A percentile compares a stretch with the other conserved stretches of the same genome.
Conservation (phyloP, 2,888 invertebrate genomes). For the Melanostoma scalare region DNA sequence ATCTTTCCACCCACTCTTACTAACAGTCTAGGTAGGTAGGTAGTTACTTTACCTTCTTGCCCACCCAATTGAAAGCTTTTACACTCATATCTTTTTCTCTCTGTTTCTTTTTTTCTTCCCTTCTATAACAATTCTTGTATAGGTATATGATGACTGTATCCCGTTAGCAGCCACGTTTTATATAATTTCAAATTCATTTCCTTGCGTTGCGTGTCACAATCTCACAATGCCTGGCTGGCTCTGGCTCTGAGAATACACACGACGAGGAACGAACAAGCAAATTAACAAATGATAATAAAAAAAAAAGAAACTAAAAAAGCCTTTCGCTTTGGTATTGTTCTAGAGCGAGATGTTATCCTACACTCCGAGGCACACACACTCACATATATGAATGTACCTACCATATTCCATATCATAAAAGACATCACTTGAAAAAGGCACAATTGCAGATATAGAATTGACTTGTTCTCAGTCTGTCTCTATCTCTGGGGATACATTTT, state of each 20-base stretch:
- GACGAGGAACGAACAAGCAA: conserved; percentile 6
- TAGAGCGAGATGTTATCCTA: conserved; percentile 49
- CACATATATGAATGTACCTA: conserved; percentile 3
- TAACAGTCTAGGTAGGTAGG: not conserved
- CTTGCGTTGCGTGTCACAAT: conserved; percentile 21
- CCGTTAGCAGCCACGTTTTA: conserved; percentile 68
- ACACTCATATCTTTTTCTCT: not conserved
- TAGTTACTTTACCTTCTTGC: not conserved
- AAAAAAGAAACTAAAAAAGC: conserved; percentile 33
- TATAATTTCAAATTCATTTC: conserved; percentile 51
- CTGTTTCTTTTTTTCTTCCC: conserved; percentile 18
- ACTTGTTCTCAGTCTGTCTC: conserved; percentile 29
- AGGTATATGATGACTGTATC: conserved; percentile 32
- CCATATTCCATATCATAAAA: too few species aligned
- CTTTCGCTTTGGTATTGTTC: conserved; percentile 64
- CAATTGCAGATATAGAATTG: not conserved
- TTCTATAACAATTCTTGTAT: conserved; percentile 13
- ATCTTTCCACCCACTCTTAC: not conserved
- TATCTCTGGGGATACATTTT: conserved; percentile 59
- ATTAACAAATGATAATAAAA: conserved; percentile 2
- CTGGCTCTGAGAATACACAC: too few species aligned
- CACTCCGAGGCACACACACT: conserved; percentile 13
- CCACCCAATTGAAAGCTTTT: not conserved
- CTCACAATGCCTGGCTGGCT: not conserved
- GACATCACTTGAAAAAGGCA: conserved; percentile 23